Evolutionary conservation across 2,113 vertebrate species (phyloP).

Genomic region (Salvelinus alpinus): DNA sequence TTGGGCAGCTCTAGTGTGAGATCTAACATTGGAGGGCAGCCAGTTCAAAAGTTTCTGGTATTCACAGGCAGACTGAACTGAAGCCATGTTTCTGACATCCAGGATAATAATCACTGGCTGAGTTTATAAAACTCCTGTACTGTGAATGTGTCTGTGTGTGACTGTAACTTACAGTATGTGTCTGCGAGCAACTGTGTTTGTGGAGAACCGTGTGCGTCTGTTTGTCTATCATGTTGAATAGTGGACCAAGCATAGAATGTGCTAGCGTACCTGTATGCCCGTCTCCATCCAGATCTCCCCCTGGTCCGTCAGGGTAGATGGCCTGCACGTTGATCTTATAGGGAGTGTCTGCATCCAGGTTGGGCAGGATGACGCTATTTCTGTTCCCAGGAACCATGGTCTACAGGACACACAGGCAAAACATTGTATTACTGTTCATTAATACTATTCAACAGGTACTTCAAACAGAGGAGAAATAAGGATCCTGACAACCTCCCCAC

Average conservation of each 20-base stretch:
- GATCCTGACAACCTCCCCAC: too few species aligned
- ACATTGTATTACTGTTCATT: neutral
- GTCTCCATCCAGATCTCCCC: constrained; percentile 85
- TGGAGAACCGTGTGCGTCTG: neutral
- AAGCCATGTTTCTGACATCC: constrained; percentile 23
- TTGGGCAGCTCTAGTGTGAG: constrained; percentile 15
- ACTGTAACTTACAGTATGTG: neutral
- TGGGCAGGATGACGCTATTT: constrained; percentile 88
- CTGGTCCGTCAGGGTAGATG: constrained; percentile 88
- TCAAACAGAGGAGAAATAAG: too few species aligned
- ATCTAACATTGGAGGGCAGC: constrained; percentile 32
- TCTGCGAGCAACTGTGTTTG: neutral
- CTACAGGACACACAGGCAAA: constrained; percentile 59
- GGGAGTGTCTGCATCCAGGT: constrained; percentile 87
- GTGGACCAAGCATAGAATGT: too few species aligned
- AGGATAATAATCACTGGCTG: neutral
- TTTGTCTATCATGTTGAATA: too few species aligned
- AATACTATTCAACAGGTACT: neutral
- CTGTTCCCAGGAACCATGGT: constrained; percentile 90
- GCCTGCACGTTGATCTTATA: constrained; percentile 92
- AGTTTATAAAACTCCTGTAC: neutral
- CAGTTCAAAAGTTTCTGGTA: constrained; percentile 48
- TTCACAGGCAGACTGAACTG: constrained; percentile 24
- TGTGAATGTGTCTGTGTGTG: too few species aligned
- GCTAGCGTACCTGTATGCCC: constrained; percentile 85